Percentiles rank a stretch among this genome's conserved stretches.
Conservation (phyloP, 2,113 vertebrate species). For the Caranx ignobilis region DNA sequence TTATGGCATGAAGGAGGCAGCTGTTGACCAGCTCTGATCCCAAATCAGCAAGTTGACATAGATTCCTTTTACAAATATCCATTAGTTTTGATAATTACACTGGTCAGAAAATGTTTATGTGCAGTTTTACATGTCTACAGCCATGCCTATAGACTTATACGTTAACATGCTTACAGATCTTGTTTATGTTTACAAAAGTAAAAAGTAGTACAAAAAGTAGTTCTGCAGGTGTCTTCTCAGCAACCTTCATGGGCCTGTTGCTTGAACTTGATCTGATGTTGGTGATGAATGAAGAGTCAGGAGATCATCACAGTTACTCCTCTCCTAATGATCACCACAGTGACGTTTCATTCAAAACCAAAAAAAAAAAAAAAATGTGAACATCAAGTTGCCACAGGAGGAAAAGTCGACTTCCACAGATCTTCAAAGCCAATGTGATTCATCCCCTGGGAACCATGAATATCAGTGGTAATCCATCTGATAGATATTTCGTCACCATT, state of each 20-base stretch:
- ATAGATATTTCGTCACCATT: neutral
- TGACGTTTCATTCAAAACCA: too few species aligned
- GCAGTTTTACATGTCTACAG: too few species aligned
- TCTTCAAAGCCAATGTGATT: too few species aligned
- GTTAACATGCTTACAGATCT: neutral
- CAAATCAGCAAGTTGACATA: neutral
- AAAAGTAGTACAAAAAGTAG: too few species aligned
- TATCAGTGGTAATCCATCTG: neutral
- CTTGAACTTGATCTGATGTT: neutral
- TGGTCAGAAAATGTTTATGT: neutral
- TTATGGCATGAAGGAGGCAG: neutral
- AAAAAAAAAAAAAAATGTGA: too few species aligned
- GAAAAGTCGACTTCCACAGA: too few species aligned
- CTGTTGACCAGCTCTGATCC: neutral
- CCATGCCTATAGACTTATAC: too few species aligned
- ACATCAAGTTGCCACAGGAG: too few species aligned
- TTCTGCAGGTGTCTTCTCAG: neutral
- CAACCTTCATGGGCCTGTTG: neutral
- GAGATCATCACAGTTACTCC: neutral
- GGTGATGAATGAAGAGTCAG: neutral
- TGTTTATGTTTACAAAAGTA: too few species aligned
- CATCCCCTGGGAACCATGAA: neutral
- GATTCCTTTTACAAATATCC: neutral
- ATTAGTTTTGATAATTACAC: neutral
- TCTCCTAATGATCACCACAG: too few species aligned